A percentile compares a stretch with the other conserved stretches of the same genome.
Conservation (phyloP, 2,888 invertebrate genomes). For the Drosophila colorata region DNA sequence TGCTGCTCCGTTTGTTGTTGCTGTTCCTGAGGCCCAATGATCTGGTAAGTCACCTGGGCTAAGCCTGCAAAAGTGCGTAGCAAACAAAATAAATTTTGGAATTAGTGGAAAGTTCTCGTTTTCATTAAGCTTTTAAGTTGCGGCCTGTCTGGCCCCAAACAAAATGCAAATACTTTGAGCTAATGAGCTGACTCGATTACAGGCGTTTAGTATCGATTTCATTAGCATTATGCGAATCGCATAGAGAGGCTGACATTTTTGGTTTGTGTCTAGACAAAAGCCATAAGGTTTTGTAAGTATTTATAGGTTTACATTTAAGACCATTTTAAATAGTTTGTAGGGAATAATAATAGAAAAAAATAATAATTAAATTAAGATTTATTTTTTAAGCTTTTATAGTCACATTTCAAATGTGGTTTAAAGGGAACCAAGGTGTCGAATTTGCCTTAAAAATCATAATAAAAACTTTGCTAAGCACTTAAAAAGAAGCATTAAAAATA, state of each 20-base stretch:
- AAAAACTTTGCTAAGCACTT: background rate
- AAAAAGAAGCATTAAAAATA: background rate
- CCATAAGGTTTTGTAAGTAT: no score
- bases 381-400: no score
- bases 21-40: slow-evolving; percentile 84
- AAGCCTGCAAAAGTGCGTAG: slow-evolving; percentile 90
- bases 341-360: no score
- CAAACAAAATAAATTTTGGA: background rate
- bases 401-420: no score
- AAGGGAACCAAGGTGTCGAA: no score
- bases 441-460: no score
- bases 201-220: slow-evolving; percentile 18
- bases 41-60: slow-evolving; percentile 94
- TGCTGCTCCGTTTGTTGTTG: slow-evolving; percentile 61
- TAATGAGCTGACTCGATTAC: slow-evolving; percentile 60
- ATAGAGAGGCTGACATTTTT: slow-evolving; percentile 2
- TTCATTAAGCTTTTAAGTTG: slow-evolving; percentile 3
- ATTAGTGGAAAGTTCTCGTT: slow-evolving; percentile 21
- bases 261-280: background rate
- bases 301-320: no score
- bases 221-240: slow-evolving; percentile 47
- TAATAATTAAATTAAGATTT: no score
- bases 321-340: background rate
- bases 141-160: slow-evolving; percentile 4
- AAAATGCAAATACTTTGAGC: slow-evolving; percentile 21